Conservation (phyloP, 2,113 vertebrate genomes). For the Centrocercus urophasianus region DNA sequence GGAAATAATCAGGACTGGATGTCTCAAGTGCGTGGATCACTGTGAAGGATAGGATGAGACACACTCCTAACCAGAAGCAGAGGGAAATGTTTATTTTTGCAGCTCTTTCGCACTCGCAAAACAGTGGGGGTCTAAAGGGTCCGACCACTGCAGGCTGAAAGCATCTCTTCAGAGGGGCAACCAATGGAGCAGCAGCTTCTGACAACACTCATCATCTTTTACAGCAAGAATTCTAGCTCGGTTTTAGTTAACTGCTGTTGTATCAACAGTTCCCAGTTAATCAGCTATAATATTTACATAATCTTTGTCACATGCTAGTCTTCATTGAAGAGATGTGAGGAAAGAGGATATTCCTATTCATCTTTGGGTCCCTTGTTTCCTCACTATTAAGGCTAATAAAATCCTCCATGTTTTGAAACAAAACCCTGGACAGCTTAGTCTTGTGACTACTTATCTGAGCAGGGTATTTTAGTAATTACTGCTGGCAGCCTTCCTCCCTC, state of each 20-base stretch:
- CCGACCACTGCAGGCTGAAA: not conserved
- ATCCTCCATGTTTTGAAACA: not conserved
- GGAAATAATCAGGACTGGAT: constrained; percentile 9
- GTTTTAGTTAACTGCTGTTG: not conserved
- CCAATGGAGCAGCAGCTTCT: not conserved
- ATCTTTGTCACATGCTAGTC: not conserved
- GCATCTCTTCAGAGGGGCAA: not conserved
- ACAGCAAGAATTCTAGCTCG: not conserved
- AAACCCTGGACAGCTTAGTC: not conserved
- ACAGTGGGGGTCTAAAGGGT: not conserved
- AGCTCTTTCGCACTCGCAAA: not conserved
- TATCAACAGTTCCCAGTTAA: not conserved
- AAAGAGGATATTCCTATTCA: not conserved
- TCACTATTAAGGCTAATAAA: not conserved
- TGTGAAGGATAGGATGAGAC: not conserved
- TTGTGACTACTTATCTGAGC: not conserved
- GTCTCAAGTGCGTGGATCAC: not conserved
- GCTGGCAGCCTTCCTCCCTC: not conserved
- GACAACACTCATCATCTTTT: not conserved
- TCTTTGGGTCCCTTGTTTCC: not conserved
- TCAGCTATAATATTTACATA: not conserved
- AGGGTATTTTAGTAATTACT: not conserved
- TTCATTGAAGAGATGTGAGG: not conserved
- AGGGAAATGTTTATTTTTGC: constrained; percentile 32
- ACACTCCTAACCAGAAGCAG: constrained; percentile 39